phyloP scores from a whole-genome alignment of 2,888 invertebrate species.

The Drosophila sordidapex region DNA sequence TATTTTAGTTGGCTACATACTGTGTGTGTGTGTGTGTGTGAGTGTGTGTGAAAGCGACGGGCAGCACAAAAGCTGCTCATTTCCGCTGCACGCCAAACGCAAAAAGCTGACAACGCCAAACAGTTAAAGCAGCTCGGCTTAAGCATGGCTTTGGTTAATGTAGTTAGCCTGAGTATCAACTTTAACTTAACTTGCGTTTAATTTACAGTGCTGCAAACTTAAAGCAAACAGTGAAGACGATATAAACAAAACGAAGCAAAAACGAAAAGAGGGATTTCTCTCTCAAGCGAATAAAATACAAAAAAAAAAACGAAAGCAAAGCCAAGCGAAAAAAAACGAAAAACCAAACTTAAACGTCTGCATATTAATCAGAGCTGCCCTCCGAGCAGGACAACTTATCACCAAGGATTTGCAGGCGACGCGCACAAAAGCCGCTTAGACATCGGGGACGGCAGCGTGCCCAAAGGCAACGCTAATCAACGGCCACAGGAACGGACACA shows the following conservation, averaged over 20 bases:
- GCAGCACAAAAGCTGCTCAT: conserved; percentile 54
- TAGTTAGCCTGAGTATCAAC: conserved; percentile 29
- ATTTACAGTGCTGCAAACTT: conserved; percentile 48
- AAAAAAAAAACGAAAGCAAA: conserved; percentile 21
- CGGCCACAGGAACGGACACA: conserved; percentile 50
- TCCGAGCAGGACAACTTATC: conserved; percentile 70
- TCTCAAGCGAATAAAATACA: conserved; percentile 25
- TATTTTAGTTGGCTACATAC: conserved; percentile 33
- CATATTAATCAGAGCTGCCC: conserved; percentile 70
- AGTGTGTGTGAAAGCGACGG: conserved; percentile 15
- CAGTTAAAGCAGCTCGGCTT: conserved; percentile 25
- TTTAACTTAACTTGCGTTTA: conserved; percentile 34
- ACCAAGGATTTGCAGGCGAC: conserved; percentile 67
- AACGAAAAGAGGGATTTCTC: conserved; percentile 18
- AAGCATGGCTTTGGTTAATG: neutral
- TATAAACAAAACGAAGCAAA: conserved; percentile 24
- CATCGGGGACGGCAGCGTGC: conserved; percentile 36
- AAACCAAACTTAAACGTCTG: conserved; percentile 79
- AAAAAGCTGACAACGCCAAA: neutral
- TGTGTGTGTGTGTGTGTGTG: conserved; percentile 16
- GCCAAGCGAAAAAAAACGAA: conserved; percentile 20
- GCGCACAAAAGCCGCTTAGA: conserved; percentile 54
- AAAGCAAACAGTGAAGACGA: conserved; percentile 47
- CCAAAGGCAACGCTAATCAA: conserved; percentile 69
- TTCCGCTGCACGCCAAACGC: conserved; percentile 57